Base-by-base conservation (phyloP, 2,113 vertebrate genomes). In the Orientallactaga bullata region DNA sequence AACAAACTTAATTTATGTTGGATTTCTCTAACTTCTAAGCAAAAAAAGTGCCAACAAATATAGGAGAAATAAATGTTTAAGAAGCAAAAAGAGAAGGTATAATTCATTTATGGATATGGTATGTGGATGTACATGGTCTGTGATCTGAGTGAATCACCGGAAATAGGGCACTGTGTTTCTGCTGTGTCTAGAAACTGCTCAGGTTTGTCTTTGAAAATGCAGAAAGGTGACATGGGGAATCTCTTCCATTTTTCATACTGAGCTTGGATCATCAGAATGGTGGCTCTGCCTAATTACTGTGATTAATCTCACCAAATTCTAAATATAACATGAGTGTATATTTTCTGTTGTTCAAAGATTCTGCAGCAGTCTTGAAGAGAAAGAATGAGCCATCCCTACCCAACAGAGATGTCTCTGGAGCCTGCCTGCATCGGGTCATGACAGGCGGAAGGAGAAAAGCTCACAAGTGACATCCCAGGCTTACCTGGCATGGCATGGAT, bases 401-500 rank as follows among this genome's bases (percentile, higher is more conserved):
- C 3, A 63, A 74, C 30, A 61, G 47, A 88, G 79, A 61, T 6
- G 16, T 69, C 32, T 74, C 28, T 35, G 32, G 35, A 79, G 17
- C 37, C 72, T 32, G 60, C 32, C 37, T 42, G 55, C 28, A 74
- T 7, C 3, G 2, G 7, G 47, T 68, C 37, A 35, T 5, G n/a
- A 58, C 18, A 30, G 16, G 39, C 30, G 58, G 39, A 76, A 90
- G 76, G 35, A 76, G 35, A 26, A 74, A 51, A 78, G 68, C 58
- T 72, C n/a, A 24, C 30, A 30, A 77, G 7, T 0, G 0, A 47
- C n/a, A 16, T n/a, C 6, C 0, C 0, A 51, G 28, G 23, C 96
- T 98, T 97, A 99, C 99, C 99, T 97, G 99, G 99, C 99, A 99
- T 99, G 96, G 99, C 99, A 4, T 99, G 99, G 66, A 99, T 95